phyloP scores from a whole-genome alignment of 2,113 vertebrate species.

The Ciconia boyciana region DNA sequence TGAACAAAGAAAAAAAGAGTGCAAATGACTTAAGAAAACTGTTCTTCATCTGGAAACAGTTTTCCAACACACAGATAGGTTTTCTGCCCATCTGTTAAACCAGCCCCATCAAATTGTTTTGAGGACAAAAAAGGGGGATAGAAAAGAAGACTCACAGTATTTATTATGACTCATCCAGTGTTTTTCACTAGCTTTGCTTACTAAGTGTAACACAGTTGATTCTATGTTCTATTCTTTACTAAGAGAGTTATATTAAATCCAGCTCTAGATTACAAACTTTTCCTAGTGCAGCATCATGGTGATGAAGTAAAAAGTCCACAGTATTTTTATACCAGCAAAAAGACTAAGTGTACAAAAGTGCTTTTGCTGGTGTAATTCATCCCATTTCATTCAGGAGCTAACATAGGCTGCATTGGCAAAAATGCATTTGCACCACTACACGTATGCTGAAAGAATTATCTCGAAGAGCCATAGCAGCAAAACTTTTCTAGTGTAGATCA shows the following conservation, averaged over 20 bases:
- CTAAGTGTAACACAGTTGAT: background rate
- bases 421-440: background rate
- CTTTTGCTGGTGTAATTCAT: background rate
- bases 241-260: background rate
- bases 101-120: conserved; percentile 41
- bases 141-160: background rate
- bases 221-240: background rate
- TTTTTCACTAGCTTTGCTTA: conserved; percentile 35
- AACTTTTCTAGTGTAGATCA: background rate
- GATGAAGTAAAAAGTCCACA: background rate
- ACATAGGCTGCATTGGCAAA: background rate
- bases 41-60: conserved; percentile 56
- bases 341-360: background rate
- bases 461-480: background rate
- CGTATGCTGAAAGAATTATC: background rate
- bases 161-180: conserved; percentile 26
- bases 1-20: conserved; percentile 53
- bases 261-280: background rate
- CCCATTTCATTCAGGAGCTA: background rate
- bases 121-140: conserved; percentile 36
- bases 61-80: conserved; percentile 34
- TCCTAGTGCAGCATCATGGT: background rate
- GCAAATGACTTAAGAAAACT: conserved; percentile 51
- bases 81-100: conserved; percentile 63
- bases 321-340: background rate